Percentiles rank a stretch among this genome's conserved stretches.
phyloP scores from a whole-genome alignment of 1,140 invertebrate species.

The Palaemon carinicauda region DNA sequence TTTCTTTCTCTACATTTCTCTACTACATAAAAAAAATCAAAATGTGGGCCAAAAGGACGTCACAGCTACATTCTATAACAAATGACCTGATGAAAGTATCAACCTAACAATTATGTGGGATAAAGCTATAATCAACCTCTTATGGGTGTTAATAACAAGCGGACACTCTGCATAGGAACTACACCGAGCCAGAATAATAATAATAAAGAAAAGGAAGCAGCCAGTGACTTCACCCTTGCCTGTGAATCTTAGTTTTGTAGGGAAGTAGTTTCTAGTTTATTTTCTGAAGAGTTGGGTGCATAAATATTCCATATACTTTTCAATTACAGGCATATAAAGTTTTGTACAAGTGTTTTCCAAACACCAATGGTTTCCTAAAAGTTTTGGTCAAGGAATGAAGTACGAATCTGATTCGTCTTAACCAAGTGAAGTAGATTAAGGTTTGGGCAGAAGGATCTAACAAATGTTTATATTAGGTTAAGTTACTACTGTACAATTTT shows the following conservation, averaged over 20 bases:
- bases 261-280: too few species aligned
- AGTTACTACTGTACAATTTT: too few species aligned
- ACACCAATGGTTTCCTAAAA: too few species aligned
- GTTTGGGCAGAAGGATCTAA: too few species aligned
- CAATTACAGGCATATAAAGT: conserved; percentile 14
- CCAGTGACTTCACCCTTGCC: not conserved
- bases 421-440: too few species aligned
- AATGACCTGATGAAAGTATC: conserved; percentile 23
- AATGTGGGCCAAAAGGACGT: not conserved
- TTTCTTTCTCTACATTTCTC: not conserved
- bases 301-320: conserved; percentile 22
- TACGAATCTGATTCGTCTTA: too few species aligned
- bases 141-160: conserved; percentile 50
- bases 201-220: conserved; percentile 14
- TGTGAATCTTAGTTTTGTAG: too few species aligned
- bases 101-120: conserved; percentile 39
- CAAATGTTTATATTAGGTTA: too few species aligned
- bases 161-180: conserved; percentile 50
- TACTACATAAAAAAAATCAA: not conserved
- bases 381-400: too few species aligned
- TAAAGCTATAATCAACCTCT: conserved; percentile 54
- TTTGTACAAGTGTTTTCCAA: conserved; percentile 47
- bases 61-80: not conserved
- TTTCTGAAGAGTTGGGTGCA: too few species aligned
- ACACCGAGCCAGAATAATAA: conserved; percentile 39